Conservation (phyloP, 2,888 invertebrate genomes). For the Lasioglossum malachurum region DNA sequence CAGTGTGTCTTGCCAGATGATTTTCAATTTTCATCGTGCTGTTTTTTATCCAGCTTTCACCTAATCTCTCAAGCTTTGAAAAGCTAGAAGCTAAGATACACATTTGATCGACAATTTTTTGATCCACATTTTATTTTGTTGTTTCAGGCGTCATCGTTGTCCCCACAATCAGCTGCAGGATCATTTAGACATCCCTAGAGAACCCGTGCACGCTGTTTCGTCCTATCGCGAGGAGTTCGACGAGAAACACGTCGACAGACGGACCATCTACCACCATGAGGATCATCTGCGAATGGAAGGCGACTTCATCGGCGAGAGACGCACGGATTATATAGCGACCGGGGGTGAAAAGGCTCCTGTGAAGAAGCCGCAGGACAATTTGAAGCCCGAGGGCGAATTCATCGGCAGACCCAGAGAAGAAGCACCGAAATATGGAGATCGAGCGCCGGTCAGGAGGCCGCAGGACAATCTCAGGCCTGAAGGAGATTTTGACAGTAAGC, state of each 20-base stretch:
- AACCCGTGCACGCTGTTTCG: conserved; percentile 83
- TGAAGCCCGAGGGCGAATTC: conserved; percentile 86
- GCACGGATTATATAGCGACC: conserved; percentile 85
- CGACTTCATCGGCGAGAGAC: conserved; percentile 86
- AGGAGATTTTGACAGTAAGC: conserved; percentile 87
- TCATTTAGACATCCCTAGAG: conserved; percentile 79
- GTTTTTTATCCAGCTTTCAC: too few relatives aligned
- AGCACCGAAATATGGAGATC: conserved; percentile 78
- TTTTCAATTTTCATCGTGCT: too few relatives aligned
- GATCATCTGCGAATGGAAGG: conserved; percentile 91
- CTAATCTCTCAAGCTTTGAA: too few relatives aligned
- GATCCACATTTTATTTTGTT: background rate
- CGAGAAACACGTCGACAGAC: conserved; percentile 88
- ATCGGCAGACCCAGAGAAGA: conserved; percentile 82
- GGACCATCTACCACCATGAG: conserved; percentile 87
- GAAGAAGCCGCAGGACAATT: conserved; percentile 86
- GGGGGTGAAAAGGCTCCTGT: conserved; percentile 84
- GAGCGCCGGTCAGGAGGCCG: conserved; percentile 84
- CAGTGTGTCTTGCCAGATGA: too few relatives aligned
- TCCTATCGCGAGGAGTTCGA: conserved; percentile 89
- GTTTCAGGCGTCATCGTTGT: conserved; percentile 93
- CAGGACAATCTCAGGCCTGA: conserved; percentile 86
- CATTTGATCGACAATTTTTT: too few relatives aligned
- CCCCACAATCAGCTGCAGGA: conserved; percentile 87
- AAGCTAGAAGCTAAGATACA: too few relatives aligned